phyloP scores from a whole-genome alignment of 2,888 invertebrate genomes.

The Leuctra nigra region DNA sequence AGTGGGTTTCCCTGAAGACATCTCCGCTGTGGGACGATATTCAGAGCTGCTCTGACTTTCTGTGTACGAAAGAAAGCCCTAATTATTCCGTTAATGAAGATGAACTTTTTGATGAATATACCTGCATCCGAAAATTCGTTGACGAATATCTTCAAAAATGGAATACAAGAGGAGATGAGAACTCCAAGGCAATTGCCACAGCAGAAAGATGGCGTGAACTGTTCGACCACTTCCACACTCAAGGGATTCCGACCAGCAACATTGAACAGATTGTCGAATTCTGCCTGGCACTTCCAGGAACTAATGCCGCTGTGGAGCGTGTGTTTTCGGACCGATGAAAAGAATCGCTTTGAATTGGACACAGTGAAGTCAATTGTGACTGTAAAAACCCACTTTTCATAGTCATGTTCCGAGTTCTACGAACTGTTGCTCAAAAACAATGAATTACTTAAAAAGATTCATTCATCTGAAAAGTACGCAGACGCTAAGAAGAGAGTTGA shows the following conservation, averaged over 20 bases:
- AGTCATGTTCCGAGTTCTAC: conserved; percentile 3
- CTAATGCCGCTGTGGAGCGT: conserved; percentile 2
- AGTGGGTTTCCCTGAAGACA: background rate
- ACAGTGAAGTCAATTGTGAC: conserved; percentile 1
- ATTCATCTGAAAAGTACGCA: too few relatives aligned
- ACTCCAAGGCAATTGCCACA: too few relatives aligned
- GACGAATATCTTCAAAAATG: too few relatives aligned
- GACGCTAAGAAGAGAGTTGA: too few relatives aligned
- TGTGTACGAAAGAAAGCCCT: background rate
- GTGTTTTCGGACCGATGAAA: conserved; percentile 9
- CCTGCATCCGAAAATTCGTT: too few relatives aligned
- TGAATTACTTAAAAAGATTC: too few relatives aligned
- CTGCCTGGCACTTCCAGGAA: background rate
- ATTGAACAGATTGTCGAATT: conserved; percentile 4
- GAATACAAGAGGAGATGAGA: too few relatives aligned
- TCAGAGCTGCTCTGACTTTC: background rate
- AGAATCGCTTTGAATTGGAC: background rate
- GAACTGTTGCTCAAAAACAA: too few relatives aligned
- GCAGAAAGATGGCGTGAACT: too few relatives aligned
- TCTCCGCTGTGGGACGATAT: background rate
- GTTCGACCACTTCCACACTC: too few relatives aligned
- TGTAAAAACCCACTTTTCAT: background rate
- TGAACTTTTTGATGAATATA: too few relatives aligned
- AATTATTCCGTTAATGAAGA: background rate
- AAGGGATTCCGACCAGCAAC: too few relatives aligned